Evolutionary conservation across 2,888 invertebrate genomes (phyloP).

Genomic region (Drosophila emarginata): DNA sequence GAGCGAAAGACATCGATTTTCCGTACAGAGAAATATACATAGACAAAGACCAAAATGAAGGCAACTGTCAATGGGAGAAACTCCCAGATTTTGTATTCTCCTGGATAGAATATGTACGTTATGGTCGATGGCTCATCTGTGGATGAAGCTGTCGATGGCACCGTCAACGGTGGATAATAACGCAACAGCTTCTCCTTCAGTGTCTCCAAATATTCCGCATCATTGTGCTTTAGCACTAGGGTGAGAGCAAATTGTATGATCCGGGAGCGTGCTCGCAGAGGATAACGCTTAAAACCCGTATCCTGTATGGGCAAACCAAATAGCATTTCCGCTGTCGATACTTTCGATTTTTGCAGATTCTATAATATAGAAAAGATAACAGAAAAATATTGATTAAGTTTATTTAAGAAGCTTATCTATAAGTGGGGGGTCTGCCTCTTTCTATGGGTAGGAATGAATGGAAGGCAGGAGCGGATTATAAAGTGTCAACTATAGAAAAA

Average conservation of each 20-base stretch:
- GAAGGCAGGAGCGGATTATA: neutral
- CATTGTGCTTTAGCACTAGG: conserved; percentile 90
- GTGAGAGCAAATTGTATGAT: conserved; percentile 95
- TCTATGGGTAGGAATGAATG: too few species aligned
- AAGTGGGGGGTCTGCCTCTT: neutral
- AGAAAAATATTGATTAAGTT: neutral
- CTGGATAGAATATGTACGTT: conserved; percentile 92
- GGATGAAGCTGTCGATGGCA: neutral
- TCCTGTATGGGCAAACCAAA: conserved; percentile 96
- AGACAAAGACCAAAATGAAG: conserved; percentile 93
- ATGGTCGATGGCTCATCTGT: conserved; percentile 79
- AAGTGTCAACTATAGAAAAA: neutral
- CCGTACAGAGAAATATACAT: conserved; percentile 96
- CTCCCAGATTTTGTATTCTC: conserved; percentile 92
- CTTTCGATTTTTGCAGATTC: conserved; percentile 92
- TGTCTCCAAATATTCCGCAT: conserved; percentile 90
- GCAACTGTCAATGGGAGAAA: conserved; percentile 92
- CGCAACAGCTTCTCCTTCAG: conserved; percentile 87
- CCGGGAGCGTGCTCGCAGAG: conserved; percentile 91
- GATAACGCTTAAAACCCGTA: conserved; percentile 94
- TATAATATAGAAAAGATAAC: conserved; percentile 71
- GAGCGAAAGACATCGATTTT: conserved; percentile 89
- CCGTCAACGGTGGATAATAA: conserved; percentile 87
- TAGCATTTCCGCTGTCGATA: conserved; percentile 93
- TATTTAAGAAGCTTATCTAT: neutral